phyloP scores from a whole-genome alignment of 2,113 vertebrate genomes.

The Apteryx owenii region DNA sequence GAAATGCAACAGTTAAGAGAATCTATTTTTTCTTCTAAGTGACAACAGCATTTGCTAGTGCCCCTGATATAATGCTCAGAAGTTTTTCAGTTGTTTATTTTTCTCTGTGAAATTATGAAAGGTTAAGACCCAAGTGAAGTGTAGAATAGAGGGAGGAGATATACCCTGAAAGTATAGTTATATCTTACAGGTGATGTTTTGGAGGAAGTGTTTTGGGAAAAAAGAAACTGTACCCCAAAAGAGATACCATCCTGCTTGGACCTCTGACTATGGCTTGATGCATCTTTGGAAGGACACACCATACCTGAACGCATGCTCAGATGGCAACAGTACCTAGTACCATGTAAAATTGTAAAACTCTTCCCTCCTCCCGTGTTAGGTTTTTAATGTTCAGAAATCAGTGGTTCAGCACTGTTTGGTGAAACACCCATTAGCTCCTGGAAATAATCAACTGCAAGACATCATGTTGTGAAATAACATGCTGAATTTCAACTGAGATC shows the following conservation, averaged over 20 bases:
- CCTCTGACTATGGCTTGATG: not conserved
- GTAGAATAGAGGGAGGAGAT: not conserved
- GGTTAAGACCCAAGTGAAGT: not conserved
- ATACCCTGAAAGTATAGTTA: not conserved
- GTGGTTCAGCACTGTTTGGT: not conserved
- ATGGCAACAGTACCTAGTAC: not conserved
- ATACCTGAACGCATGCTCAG: not conserved
- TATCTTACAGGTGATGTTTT: not conserved
- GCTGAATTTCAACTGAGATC: not conserved
- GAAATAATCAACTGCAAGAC: not conserved
- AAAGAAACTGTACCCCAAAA: not conserved
- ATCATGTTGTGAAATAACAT: not conserved
- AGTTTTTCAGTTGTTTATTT: not conserved
- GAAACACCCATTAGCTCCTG: not conserved
- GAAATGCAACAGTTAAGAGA: not conserved
- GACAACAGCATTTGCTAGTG: not conserved
- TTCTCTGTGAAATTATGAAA: slow-evolving; percentile 4
- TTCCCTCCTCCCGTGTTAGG: not conserved
- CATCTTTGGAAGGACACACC: not conserved
- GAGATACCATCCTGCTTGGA: not conserved
- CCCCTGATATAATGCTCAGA: not conserved
- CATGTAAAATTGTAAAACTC: not conserved
- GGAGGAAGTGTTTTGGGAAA: not conserved
- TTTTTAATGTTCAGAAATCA: not conserved
- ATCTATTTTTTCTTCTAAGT: not conserved